Evolutionary conservation across 2,888 invertebrate genomes (phyloP), one percentile per base, ranked within the genome.

Genomic region (Cephus nigrinus): DNA sequence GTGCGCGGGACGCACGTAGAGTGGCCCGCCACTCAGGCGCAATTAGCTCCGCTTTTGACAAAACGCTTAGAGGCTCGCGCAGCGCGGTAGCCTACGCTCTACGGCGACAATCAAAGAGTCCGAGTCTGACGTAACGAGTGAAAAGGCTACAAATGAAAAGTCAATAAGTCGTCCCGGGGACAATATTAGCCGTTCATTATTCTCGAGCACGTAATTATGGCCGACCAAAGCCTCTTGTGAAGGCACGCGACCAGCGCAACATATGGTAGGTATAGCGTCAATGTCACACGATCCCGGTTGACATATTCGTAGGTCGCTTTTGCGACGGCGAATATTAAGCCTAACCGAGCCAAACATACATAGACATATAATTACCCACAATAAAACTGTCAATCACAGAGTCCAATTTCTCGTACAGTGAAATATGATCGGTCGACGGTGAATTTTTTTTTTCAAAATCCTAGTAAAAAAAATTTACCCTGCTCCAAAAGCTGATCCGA

Each of bases 131-230:
- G 84, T 80, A 81, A 84, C 82, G 82, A 82, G 80, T 84, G 85
- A 85, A 86, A 87, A 84, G 86, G 86, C 86, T 84, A 86, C 84
- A 87, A 83, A 88, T 87, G 86, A 86, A 85, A 89, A 90, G 91
- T 91, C 90, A 89, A 90, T 89, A 89, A 90, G 90, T 89, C 87
- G 82, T 76, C 84, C 81, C 79, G 80, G 76, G 73, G 90, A 89
- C 89, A 88, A 88, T 88, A 90, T 91, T 90, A 89, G 89, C 84
- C 87, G 87, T 90, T 89, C 86, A 91, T 90, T 91, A 90, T 88
- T 84, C 83, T 88, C 84, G 85, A 89, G 89, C 77, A 86, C 85
- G 86, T 89, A 88, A 89, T 89, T 88, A 87, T 85, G 78, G 79
- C n/a, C 73, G n/a, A 30, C 86, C 83, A 85, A 88, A 86, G 86